Percentiles rank a stretch among this genome's conserved stretches.
phyloP scores from a whole-genome alignment of 2,797 vertebrate species.

The Ataeniobius toweri region DNA sequence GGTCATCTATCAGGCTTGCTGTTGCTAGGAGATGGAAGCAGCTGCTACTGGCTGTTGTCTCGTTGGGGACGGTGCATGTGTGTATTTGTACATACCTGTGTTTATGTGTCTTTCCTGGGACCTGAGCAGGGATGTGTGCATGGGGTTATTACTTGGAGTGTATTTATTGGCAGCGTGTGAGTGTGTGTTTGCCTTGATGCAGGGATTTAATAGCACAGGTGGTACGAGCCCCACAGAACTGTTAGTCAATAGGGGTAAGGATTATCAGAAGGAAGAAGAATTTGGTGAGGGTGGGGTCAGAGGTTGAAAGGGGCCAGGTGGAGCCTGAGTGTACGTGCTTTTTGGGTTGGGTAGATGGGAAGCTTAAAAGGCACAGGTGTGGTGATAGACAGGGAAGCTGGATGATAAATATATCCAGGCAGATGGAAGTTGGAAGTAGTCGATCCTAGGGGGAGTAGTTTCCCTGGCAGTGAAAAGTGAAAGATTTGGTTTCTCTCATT shows the following conservation, averaged over 20 bases:
- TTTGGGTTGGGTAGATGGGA: conserved; percentile 20
- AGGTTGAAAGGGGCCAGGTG: conserved; percentile 71
- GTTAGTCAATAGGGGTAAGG: conserved; percentile 51
- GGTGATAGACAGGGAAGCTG: conserved; percentile 56
- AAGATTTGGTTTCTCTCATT: conserved; percentile 28
- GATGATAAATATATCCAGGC: conserved; percentile 63
- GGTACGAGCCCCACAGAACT: conserved; percentile 51
- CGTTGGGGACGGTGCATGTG: conserved; percentile 68
- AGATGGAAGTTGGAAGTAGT: conserved; percentile 69
- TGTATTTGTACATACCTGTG: conserved; percentile 46
- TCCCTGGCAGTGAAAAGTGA: conserved; percentile 55
- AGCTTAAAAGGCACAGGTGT: conserved; percentile 63
- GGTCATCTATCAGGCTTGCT: conserved; percentile 96
- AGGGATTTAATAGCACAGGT: conserved; percentile 75
- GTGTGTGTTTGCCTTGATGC: conserved; percentile 60
- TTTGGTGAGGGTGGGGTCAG: conserved; percentile 62
- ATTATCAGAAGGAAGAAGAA: conserved; percentile 49
- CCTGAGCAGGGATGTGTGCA: conserved; percentile 24
- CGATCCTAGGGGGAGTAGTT: conserved; percentile 58
- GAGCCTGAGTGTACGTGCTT: conserved; percentile 51
- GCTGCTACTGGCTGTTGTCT: conserved; percentile 98
- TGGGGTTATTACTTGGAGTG: conserved; percentile 15
- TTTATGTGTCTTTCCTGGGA: conserved; percentile 44
- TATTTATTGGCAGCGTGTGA: conserved; percentile 15
- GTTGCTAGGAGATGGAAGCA: conserved; percentile 98